Percentiles rank a stretch among this genome's conserved stretches.
These are phyloP conservation scores for Clarias platycephalus DNA, from an alignment of 2,797 vertebrate species.

Conservation along the genomic window DNA sequence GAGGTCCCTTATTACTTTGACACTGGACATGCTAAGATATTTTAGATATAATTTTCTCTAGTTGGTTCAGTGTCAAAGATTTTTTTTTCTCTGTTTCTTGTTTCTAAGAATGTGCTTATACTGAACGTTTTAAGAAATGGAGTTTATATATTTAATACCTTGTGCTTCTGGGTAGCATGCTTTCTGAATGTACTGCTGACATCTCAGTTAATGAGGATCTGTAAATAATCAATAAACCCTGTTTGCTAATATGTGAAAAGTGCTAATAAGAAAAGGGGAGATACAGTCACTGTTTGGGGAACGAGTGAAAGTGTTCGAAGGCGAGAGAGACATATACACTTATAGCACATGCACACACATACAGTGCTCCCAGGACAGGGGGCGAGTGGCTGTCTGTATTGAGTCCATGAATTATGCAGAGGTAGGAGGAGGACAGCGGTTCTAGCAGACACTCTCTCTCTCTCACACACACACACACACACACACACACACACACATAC, in stretches of 20 bases:
- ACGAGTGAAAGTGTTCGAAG: conserved; percentile 36
- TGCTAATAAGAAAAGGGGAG: conserved; percentile 33
- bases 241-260: conserved; percentile 27
- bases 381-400: conserved; percentile 57
- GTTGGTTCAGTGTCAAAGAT: not conserved
- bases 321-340: conserved; percentile 47
- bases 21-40: conserved; percentile 9
- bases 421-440: conserved; percentile 57
- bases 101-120: conserved; percentile 1
- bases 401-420: conserved; percentile 61
- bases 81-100: not conserved
- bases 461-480: conserved; percentile 10
- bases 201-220: conserved; percentile 13
- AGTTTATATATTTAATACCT: conserved; percentile 1
- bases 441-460: conserved; percentile 44
- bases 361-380: conserved; percentile 57
- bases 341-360: conserved; percentile 46
- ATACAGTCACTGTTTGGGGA: conserved; percentile 36
- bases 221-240: conserved; percentile 49
- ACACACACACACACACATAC: conserved; percentile 39
- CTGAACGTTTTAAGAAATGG: conserved; percentile 2
- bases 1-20: not conserved
- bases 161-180: not conserved
- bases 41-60: not conserved
- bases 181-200: not conserved